Conservation (phyloP, 1,140 invertebrate genomes). For the Drosophila tropicalis region DNA sequence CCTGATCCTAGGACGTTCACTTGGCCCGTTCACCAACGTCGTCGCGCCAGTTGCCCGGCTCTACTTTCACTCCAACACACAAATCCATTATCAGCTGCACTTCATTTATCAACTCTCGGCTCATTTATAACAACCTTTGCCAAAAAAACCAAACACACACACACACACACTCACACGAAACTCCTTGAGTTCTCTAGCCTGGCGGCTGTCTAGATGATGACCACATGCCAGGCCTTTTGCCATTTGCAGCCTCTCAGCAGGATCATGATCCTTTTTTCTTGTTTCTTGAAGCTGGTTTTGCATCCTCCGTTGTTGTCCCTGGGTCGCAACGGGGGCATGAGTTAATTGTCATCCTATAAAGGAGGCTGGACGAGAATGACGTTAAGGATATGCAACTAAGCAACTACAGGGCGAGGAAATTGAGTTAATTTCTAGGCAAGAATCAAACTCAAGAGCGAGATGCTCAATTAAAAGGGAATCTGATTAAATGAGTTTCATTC, state of each 20-base stretch:
- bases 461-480: no score
- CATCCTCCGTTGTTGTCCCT: slow-evolving; percentile 22
- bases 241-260: slow-evolving; percentile 53
- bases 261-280: slow-evolving; percentile 59
- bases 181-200: slow-evolving; percentile 38
- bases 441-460: background rate
- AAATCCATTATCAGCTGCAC: slow-evolving; percentile 62
- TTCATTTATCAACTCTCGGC: slow-evolving; percentile 71
- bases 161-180: slow-evolving; percentile 40
- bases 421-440: background rate
- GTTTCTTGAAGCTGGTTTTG: slow-evolving; percentile 33
- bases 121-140: slow-evolving; percentile 70
- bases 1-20: slow-evolving; percentile 6
- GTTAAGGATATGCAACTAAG: slow-evolving; percentile 5
- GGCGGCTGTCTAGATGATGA: slow-evolving; percentile 35
- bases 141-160: slow-evolving; percentile 31
- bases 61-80: slow-evolving; percentile 67
- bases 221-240: slow-evolving; percentile 51
- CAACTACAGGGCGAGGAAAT: slow-evolving; percentile 2
- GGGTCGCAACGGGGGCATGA: slow-evolving; percentile 59
- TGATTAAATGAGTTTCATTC: no score
- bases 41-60: slow-evolving; percentile 43
- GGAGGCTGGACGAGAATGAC: slow-evolving; percentile 8
- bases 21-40: background rate
- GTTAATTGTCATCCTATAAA: slow-evolving; percentile 54